A percentile compares a stretch with the other conserved stretches of the same genome.
These are phyloP conservation scores for Cactoblastis cactorum DNA, from an alignment of 2,888 invertebrate genomes.

Conservation along the genomic window DNA sequence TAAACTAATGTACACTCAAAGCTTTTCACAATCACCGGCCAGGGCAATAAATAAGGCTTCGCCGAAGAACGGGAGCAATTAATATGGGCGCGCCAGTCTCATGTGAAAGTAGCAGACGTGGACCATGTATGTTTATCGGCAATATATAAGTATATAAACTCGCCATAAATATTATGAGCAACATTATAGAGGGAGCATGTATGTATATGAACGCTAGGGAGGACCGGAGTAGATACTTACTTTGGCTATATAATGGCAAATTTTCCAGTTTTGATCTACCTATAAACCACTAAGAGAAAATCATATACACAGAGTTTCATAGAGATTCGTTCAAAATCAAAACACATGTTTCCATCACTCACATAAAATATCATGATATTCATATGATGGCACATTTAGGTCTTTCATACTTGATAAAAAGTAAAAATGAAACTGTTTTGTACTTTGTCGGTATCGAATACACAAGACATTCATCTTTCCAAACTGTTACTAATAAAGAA, in stretches of 20 bases:
- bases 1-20: conserved; percentile 73
- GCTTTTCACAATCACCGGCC: conserved; percentile 74
- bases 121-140: conserved; percentile 53
- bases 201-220: conserved; percentile 13
- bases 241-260: too few relatives aligned
- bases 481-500: conserved; percentile 61
- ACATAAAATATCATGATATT: too few relatives aligned
- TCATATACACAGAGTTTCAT: too few relatives aligned
- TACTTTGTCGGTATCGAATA: conserved; percentile 23
- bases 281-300: too few relatives aligned
- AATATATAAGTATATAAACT: conserved; percentile 32
- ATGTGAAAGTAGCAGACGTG: conserved; percentile 71
- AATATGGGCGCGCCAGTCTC: conserved; percentile 73
- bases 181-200: conserved; percentile 12
- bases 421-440: background rate
- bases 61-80: conserved; percentile 77
- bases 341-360: too few relatives aligned
- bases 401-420: too few relatives aligned
- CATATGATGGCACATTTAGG: too few relatives aligned
- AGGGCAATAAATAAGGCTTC: conserved; percentile 77
- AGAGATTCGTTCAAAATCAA: too few relatives aligned
- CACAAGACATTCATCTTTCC: conserved; percentile 49
- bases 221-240: background rate
- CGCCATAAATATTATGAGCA: conserved; percentile 17
- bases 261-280: too few relatives aligned